Evolutionary conservation across 2,888 invertebrate genomes (phyloP).

Genomic region (Thymelicus lineola): DNA sequence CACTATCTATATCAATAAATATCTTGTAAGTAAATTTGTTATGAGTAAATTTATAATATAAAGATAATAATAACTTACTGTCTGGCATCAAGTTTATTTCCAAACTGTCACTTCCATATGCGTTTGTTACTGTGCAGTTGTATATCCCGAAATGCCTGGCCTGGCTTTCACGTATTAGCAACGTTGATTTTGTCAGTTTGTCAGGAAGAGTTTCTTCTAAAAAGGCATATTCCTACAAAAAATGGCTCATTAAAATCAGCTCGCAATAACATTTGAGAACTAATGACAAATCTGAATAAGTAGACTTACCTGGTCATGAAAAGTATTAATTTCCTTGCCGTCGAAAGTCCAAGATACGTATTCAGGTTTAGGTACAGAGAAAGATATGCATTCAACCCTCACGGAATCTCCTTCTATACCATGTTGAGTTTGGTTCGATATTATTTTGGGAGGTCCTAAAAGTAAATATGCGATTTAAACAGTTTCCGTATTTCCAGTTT

Average conservation of each 20-base stretch:
- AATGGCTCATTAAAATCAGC: constrained; percentile 17
- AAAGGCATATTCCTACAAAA: constrained; percentile 88
- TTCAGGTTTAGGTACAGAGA: constrained; percentile 95
- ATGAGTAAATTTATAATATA: no score
- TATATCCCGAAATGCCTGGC: constrained; percentile 95
- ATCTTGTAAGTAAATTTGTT: no score
- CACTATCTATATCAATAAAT: no score
- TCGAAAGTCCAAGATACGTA: constrained; percentile 94
- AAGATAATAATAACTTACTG: constrained; percentile 87
- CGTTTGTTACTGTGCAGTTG: constrained; percentile 97
- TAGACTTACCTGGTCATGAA: constrained; percentile 84
- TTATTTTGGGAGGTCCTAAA: constrained; percentile 90
- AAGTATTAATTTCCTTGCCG: constrained; percentile 91
- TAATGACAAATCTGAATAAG: background rate
- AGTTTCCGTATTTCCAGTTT: no score
- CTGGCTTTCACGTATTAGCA: constrained; percentile 93
- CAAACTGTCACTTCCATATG: constrained; percentile 93
- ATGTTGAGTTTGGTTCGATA: constrained; percentile 93
- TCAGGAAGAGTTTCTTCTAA: constrained; percentile 90
- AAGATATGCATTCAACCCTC: constrained; percentile 94
- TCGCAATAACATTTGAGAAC: background rate
- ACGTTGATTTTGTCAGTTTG: constrained; percentile 91
- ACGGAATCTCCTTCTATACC: constrained; percentile 92
- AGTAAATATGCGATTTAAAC: constrained; percentile 25
- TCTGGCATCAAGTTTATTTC: constrained; percentile 94